These are phyloP conservation scores for Yasuhikotakia modesta DNA, from an alignment of 2,797 vertebrate species.

Conservation along the genomic window DNA sequence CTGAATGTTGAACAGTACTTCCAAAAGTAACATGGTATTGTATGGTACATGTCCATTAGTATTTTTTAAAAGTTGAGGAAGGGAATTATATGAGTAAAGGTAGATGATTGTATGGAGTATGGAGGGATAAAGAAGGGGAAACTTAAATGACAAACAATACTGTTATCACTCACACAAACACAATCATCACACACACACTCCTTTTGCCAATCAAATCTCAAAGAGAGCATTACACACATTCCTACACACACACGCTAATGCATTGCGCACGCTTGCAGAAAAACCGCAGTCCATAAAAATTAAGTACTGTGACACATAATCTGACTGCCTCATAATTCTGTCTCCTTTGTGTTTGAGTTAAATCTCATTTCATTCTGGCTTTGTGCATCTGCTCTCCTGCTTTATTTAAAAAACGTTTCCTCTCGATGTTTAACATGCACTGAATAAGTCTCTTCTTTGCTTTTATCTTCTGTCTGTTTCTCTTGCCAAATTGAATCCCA, in stretches of 20 bases:
- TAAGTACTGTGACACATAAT: constrained; percentile 3
- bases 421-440: not conserved
- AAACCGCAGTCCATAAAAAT: constrained; percentile 24
- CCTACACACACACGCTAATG: not conserved
- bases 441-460: not conserved
- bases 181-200: constrained; percentile 28
- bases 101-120: constrained; percentile 34
- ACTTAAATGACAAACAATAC: constrained; percentile 41
- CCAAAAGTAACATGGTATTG: not conserved
- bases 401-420: constrained; percentile 12
- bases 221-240: constrained; percentile 23
- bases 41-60: not conserved
- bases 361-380: not conserved
- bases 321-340: constrained; percentile 25
- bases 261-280: not conserved
- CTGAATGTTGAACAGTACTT: not conserved
- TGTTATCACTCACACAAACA: constrained; percentile 31
- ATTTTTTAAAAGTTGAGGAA: constrained; percentile 25
- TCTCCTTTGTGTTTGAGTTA: constrained; percentile 26
- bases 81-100: constrained; percentile 30
- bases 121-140: constrained; percentile 38
- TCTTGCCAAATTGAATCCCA: not conserved
- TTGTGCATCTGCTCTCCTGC: constrained; percentile 1
- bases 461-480: not conserved
- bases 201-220: constrained; percentile 11